Percentiles rank a stretch among this genome's conserved stretches.
These are phyloP conservation scores for Aproaerema taeniolella DNA, from an alignment of 2,888 invertebrate genomes.

Conservation along the genomic window DNA sequence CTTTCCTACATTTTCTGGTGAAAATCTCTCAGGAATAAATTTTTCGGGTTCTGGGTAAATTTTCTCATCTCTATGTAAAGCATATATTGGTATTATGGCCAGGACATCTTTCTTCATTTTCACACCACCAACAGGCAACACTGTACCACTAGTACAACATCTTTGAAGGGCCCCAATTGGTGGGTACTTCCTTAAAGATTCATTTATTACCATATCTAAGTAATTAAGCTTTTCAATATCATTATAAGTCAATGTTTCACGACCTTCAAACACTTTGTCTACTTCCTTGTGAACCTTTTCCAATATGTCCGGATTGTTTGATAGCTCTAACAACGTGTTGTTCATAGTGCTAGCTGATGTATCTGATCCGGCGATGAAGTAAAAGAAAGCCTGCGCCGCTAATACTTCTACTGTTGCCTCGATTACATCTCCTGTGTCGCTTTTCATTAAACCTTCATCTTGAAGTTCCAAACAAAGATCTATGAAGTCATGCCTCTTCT, in stretches of 20 bases:
- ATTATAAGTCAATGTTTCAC: conserved; percentile 40
- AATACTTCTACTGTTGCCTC: conserved; percentile 46
- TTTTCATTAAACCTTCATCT: conserved; percentile 38
- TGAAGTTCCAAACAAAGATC: conserved; percentile 49
- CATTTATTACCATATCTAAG: conserved; percentile 52
- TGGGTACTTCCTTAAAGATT: conserved; percentile 50
- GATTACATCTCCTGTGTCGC: conserved; percentile 34
- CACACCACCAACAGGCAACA: conserved; percentile 36
- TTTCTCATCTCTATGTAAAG: conserved; percentile 47
- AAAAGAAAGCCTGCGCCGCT: conserved; percentile 63
- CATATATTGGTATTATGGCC: conserved; percentile 37
- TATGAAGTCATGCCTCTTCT: conserved; percentile 43
- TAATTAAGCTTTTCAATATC: conserved; percentile 47
- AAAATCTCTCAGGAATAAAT: conserved; percentile 68
- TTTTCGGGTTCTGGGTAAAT: conserved; percentile 49
- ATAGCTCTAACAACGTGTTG: conserved; percentile 47
- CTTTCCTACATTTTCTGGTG: conserved; percentile 26
- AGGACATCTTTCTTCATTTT: conserved; percentile 34
- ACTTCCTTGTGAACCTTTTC: conserved; percentile 51
- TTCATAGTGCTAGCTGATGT: conserved; percentile 55
- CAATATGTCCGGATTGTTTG: conserved; percentile 48
- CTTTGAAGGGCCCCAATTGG: conserved; percentile 42
- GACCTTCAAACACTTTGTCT: conserved; percentile 36
- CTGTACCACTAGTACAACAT: conserved; percentile 37
- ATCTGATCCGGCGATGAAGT: conserved; percentile 63